Base-by-base conservation (phyloP, 2,113 vertebrate genomes). In the Nycticebus coucang region DNA sequence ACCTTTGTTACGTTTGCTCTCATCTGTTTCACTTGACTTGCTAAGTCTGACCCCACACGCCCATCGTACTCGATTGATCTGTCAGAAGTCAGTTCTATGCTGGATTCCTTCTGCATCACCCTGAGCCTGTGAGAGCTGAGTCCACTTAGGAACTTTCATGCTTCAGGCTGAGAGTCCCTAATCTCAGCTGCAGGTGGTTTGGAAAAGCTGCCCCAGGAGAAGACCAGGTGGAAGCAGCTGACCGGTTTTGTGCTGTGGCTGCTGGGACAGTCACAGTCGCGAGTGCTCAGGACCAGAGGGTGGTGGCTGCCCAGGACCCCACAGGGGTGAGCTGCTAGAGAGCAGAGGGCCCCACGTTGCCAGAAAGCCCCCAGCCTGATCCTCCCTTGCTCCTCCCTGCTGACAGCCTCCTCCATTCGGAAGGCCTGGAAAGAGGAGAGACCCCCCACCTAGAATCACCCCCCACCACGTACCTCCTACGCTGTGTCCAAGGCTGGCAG, bases 321-420 rank as follows among this genome's bases (percentile, higher is more conserved):
- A 4, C 41, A 7, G 57, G 24, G 28, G 8, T 28, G 24, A 57
- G 26, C 22, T 37, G 33, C 1, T 78, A 5, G n/a, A 11, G 15
- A 91, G 11, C 17, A 59, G 62, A 60, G 55, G 64, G 28, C 26
- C 7, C n/a, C 4, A 0, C 2, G 7, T 11, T 7, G 19, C 21
- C 14, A 19, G 37, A 75, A 28, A 24, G 45, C 62, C 9, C 50
- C n/a, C 17, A 15, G 79, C 12, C 17, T 9, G 11, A 19, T 68
- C 35, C 9, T 22, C 15, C 53, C 0, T 0, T 59, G 33, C 59
- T 21, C 4, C 24, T 8, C 21, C 33, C 12, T 14, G 0, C 35
- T 15, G 22, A 78, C 81, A 53, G 28, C 66, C 30, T 82, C 35
- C 72, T 87, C 4, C 10, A 35, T 14, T 35, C 26, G 55, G 26